A percentile compares a stretch with the other conserved stretches of the same genome.
Evolutionary conservation across 2,797 vertebrate genomes (phyloP).

Genomic region (Acanthornis magna): DNA sequence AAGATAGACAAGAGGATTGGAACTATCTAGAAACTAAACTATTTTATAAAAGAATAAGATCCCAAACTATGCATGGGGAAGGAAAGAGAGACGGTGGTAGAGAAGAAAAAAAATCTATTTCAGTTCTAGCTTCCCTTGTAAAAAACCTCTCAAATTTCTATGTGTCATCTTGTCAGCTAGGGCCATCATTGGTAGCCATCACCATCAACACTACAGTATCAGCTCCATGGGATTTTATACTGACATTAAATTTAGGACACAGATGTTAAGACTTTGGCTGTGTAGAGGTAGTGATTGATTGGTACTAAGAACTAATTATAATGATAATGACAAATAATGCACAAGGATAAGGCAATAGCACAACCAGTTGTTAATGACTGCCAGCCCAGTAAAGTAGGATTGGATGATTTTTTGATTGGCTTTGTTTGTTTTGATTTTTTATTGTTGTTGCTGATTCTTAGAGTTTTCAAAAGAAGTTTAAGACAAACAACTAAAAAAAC

Average conservation of each 20-base stretch:
- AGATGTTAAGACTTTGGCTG: not conserved
- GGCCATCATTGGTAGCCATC: not conserved
- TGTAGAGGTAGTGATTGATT: not conserved
- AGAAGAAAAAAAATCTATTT: not conserved
- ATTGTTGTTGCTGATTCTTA: not conserved
- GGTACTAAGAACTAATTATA: not conserved
- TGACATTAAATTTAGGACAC: not conserved
- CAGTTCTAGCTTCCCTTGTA: not conserved
- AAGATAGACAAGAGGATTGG: not conserved
- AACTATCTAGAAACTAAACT: not conserved
- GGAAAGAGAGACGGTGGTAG: not conserved
- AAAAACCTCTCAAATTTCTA: not conserved
- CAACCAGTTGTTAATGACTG: not conserved
- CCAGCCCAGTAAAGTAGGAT: not conserved
- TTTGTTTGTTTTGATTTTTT: not conserved
- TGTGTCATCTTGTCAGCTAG: not conserved
- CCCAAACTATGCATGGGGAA: not conserved
- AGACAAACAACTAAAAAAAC: not conserved
- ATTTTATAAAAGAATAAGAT: not conserved
- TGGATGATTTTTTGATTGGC: not conserved
- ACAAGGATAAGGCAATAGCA: not conserved
- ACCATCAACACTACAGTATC: not conserved
- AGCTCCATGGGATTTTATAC: not conserved
- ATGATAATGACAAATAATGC: not conserved
- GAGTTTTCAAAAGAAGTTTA: not conserved